Evolutionary conservation across 2,888 invertebrate genomes (phyloP).

Genomic region (Theodoxus fluviatilis): DNA sequence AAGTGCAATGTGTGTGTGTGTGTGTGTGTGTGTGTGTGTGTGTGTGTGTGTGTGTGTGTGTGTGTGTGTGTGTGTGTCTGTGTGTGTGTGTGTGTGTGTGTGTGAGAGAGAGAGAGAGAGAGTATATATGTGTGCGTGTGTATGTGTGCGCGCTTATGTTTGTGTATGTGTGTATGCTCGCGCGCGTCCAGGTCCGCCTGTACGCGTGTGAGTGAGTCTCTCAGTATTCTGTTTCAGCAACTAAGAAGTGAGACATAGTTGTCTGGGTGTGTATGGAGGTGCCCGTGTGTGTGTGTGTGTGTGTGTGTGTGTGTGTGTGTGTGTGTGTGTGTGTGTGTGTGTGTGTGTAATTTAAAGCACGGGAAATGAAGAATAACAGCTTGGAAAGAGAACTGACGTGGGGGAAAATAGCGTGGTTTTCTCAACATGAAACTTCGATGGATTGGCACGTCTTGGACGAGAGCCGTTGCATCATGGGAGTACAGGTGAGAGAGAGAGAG

Average conservation of each 20-base stretch:
- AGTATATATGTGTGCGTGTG: background rate
- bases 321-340: slow-evolving; percentile 8
- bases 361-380: too few relatives aligned
- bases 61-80: background rate
- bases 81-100: background rate
- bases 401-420: too few relatives aligned
- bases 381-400: too few relatives aligned
- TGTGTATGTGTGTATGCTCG: background rate
- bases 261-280: background rate
- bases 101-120: background rate
- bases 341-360: too few relatives aligned
- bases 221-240: background rate
- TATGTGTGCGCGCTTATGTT: slow-evolving; percentile 14
- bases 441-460: too few relatives aligned
- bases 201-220: background rate
- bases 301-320: slow-evolving; percentile 21
- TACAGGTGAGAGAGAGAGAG: too few relatives aligned
- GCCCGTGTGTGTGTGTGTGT: slow-evolving; percentile 6
- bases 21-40: slow-evolving; percentile 8
- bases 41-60: slow-evolving; percentile 7
- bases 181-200: background rate
- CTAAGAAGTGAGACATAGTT: background rate
- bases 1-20: too few relatives aligned
- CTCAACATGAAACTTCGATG: too few relatives aligned
- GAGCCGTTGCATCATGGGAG: too few relatives aligned